phyloP scores from a whole-genome alignment of 2,797 vertebrate species.

The Clamator glandarius region DNA sequence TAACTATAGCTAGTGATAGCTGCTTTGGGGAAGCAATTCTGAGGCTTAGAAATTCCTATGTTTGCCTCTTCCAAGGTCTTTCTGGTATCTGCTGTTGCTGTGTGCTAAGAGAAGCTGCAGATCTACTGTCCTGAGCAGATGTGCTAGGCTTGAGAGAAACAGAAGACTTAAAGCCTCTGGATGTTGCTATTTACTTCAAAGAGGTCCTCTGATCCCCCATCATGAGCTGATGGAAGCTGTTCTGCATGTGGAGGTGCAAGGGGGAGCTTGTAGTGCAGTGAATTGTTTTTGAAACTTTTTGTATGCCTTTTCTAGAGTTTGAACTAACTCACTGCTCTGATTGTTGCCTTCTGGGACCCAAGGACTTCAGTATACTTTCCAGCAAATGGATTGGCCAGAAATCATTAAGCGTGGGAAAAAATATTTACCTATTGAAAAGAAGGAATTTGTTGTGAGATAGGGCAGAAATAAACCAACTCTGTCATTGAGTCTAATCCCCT shows the following conservation, averaged over 20 bases:
- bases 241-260: not conserved
- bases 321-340: not conserved
- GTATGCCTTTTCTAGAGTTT: not conserved
- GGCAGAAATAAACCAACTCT: not conserved
- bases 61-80: not conserved
- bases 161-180: not conserved
- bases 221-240: not conserved
- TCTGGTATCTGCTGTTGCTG: not conserved
- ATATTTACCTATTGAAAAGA: not conserved
- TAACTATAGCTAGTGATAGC: not conserved
- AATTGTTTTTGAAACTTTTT: not conserved
- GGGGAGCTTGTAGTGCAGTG: accelerated
- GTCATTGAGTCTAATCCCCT: not conserved
- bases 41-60: not conserved
- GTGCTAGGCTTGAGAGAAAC: not conserved
- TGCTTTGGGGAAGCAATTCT: not conserved
- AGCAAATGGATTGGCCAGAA: not conserved
- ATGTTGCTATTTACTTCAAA: not conserved
- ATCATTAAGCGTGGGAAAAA: not conserved
- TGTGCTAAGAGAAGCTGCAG: not conserved
- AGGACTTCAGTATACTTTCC: not conserved
- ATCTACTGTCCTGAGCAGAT: not conserved
- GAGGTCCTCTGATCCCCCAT: not conserved
- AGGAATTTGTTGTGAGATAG: not conserved
- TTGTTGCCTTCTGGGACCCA: not conserved